Percentiles rank a stretch among this genome's conserved stretches.
These are phyloP conservation scores for Imbricaverruca yamaguchii DNA, from an alignment of 2,888 invertebrate species.

Conservation along the genomic window DNA sequence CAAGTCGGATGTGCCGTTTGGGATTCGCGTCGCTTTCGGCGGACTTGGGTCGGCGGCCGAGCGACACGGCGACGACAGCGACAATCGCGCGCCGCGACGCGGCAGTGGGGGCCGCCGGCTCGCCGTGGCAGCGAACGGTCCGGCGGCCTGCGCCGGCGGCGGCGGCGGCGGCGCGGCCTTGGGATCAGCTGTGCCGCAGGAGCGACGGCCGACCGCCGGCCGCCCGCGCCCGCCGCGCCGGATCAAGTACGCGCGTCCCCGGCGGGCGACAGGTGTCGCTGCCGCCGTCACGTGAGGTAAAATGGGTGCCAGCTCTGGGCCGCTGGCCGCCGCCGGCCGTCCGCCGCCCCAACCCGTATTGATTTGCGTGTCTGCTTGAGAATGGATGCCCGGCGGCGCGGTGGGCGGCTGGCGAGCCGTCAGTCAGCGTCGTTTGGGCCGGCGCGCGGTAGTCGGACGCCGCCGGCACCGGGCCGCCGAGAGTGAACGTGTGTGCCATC, in stretches of 20 bases:
- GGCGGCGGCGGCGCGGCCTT: background rate
- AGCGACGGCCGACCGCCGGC: background rate
- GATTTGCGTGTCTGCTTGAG: background rate
- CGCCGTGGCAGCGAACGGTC: background rate
- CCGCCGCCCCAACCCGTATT: background rate
- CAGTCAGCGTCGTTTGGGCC: no score
- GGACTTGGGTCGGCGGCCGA: background rate
- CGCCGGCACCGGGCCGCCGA: no score
- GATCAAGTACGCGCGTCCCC: background rate
- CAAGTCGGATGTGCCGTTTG: background rate
- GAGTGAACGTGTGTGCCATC: no score
- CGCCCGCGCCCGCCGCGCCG: background rate
- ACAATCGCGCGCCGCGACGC: background rate
- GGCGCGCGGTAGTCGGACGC: no score
- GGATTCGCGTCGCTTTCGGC: background rate
- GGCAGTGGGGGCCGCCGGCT: background rate
- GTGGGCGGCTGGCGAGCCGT: no score
- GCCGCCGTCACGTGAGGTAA: background rate
- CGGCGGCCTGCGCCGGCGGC: background rate
- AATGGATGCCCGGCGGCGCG: background rate
- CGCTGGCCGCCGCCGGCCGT: background rate
- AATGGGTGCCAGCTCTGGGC: background rate
- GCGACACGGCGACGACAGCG: background rate
- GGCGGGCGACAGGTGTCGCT: constrained; percentile 9
- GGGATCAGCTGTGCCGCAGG: constrained; percentile 8